Conservation (phyloP, 2,888 invertebrate genomes). For the Aproaerema taeniolella region DNA sequence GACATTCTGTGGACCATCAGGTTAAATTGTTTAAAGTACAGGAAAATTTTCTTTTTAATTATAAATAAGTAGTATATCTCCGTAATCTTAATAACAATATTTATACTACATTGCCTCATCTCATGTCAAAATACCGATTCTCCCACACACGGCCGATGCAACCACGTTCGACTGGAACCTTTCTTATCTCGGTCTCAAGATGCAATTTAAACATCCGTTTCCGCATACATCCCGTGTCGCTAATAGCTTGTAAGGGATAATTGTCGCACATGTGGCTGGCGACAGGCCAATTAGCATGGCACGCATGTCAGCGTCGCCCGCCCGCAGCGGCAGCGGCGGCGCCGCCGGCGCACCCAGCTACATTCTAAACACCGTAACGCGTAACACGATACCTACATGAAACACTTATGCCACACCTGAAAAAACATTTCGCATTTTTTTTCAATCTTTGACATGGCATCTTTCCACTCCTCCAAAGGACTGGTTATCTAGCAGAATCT, state of each 20-base stretch:
- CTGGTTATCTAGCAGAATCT: constrained; percentile 59
- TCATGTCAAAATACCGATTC: too few species aligned
- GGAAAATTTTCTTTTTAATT: too few species aligned
- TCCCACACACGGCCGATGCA: background rate
- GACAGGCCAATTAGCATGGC: constrained; percentile 74
- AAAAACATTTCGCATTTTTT: too few species aligned
- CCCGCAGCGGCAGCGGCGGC: constrained; percentile 27
- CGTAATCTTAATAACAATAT: too few species aligned
- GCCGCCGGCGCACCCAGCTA: constrained; percentile 25
- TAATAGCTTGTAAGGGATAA: constrained; percentile 74
- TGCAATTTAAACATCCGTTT: constrained; percentile 77
- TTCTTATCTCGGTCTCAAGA: constrained; percentile 60
- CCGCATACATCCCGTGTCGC: constrained; percentile 61
- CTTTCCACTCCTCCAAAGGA: constrained; percentile 5
- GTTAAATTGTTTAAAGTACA: too few species aligned
- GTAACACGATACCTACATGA: constrained; percentile 41
- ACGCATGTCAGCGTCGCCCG: constrained; percentile 46
- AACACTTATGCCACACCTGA: constrained; percentile 19
- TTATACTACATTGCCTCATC: too few species aligned
- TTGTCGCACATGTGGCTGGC: constrained; percentile 74
- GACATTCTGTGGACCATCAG: too few species aligned
- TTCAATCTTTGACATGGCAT: constrained; percentile 24
- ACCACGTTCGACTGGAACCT: constrained; percentile 37
- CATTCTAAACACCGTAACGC: constrained; percentile 35
- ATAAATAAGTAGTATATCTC: too few species aligned